phyloP scores from a whole-genome alignment of 1,140 invertebrate species.

The Pissodes strobi region DNA sequence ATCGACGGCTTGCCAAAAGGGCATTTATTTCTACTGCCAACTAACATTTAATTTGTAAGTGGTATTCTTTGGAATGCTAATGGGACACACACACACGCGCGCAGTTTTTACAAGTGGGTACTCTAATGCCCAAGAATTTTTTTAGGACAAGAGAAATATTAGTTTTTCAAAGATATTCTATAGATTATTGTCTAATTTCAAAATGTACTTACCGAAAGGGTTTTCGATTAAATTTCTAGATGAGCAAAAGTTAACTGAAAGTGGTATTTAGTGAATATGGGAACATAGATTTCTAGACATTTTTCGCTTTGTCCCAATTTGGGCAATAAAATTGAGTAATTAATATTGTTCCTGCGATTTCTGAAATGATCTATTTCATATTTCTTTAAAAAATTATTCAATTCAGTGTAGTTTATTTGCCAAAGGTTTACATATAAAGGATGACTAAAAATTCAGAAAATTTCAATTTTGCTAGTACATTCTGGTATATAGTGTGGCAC shows the following conservation, averaged over 20 bases:
- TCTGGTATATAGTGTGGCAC: too few species aligned
- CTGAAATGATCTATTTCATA: too few species aligned
- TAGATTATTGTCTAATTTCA: background rate
- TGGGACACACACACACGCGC: conserved; percentile 22
- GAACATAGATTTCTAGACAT: too few species aligned
- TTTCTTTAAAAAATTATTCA: too few species aligned
- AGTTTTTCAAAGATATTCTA: background rate
- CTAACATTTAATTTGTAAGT: conserved; percentile 12
- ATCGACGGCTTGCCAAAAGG: conserved; percentile 34
- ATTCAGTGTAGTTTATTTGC: too few species aligned
- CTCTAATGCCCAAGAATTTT: conserved; percentile 32
- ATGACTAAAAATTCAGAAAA: too few species aligned
- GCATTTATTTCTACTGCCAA: conserved; percentile 20
- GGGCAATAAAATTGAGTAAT: background rate
- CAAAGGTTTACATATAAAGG: too few species aligned
- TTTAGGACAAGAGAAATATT: conserved; percentile 15
- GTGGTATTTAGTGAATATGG: background rate
- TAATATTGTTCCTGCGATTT: background rate
- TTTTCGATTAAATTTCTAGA: conserved; percentile 7
- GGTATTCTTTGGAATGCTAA: conserved; percentile 9
- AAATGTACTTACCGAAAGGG: conserved; percentile 34
- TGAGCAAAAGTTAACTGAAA: background rate
- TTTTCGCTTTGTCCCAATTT: background rate
- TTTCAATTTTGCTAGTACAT: too few species aligned
- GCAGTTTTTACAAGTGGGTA: conserved; percentile 6